Evolutionary conservation across 2,797 vertebrate species (phyloP), one percentile per base, ranked within the genome.

Genomic region (Petrocephalus schoutedeni): DNA sequence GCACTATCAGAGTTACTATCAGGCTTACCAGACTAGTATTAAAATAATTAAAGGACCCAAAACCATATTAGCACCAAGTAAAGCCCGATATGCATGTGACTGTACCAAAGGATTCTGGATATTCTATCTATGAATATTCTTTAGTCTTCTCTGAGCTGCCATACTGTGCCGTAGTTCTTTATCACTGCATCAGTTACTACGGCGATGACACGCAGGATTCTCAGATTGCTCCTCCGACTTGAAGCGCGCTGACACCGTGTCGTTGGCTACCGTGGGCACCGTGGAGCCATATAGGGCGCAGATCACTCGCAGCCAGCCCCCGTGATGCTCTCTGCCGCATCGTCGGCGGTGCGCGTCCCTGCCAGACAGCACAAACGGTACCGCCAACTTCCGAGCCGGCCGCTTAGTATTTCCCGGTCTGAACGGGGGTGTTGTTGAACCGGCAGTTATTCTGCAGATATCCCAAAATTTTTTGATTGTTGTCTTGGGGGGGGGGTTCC

Each of bases 301-400:
- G 85, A 64, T 64, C n/a, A 6, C 51, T 64, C 36, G 10, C 84
- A 85, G 85, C 36, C 36, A 14, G 57, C 32, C 5, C 21, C 19
- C 90, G 87, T 7, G 6, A 77, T 87, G 45, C 89, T 90, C 89
- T 86, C 91, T 1, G 45, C 7, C 0, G 8, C 80, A 4, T 14
- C 92, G 90, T 92, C 92, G 92, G 89, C 91, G 88, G 88, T 87
- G 91, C 92, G 92, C 90, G 88, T 89, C 91, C 91, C 89, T 49
- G 32, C 91, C 92, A 93, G 93, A 94, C 92, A 93, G 91, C 90
- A 93, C 91, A 92, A 94, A 93, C 93, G 92, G 92, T 92, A 89
- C 89, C 0, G 16, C 86, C 80, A 54, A 84, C 77, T 64, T 85
- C 41, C 86, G 91, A 91, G 89, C 89, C 12, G 10, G 28, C 32